Conservation (phyloP, 2,888 invertebrate species). For the Erebia aethiops region DNA sequence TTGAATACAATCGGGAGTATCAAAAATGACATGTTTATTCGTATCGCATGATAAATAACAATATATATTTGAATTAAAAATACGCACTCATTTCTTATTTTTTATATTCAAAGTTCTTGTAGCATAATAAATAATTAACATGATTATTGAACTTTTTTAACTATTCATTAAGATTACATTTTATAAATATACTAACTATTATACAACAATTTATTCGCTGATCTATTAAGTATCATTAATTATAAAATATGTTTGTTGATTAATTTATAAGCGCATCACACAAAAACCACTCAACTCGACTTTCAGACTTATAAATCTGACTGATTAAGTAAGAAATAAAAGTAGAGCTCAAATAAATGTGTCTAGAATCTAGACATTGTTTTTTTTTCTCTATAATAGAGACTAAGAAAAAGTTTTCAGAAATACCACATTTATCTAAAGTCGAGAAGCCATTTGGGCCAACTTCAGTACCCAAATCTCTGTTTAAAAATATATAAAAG, state of each 20-base stretch:
- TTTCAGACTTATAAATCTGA: too few relatives aligned
- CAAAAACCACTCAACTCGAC: neutral
- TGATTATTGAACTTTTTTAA: neutral
- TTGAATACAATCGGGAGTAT: neutral
- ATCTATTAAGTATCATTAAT: neutral
- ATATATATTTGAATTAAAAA: slow-evolving; percentile 4
- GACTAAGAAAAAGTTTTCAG: too few relatives aligned
- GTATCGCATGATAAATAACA: neutral
- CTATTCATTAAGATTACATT: neutral
- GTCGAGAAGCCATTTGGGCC: too few relatives aligned
- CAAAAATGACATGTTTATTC: slow-evolving; percentile 1
- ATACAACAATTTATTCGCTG: neutral
- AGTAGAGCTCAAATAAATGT: too few relatives aligned
- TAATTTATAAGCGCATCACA: neutral
- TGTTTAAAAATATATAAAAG: neutral
- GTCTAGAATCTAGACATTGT: too few relatives aligned
- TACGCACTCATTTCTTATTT: neutral
- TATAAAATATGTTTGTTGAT: neutral
- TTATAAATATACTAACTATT: neutral
- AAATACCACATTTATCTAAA: too few relatives aligned
- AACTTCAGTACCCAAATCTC: neutral
- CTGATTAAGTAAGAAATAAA: too few relatives aligned
- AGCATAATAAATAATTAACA: neutral
- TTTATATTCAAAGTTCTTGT: slow-evolving; percentile 5
- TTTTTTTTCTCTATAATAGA: too few relatives aligned